A percentile compares a stretch with the other conserved stretches of the same genome.
phyloP scores from a whole-genome alignment of 2,888 invertebrate species.

The Hemistola chrysoprasaria region DNA sequence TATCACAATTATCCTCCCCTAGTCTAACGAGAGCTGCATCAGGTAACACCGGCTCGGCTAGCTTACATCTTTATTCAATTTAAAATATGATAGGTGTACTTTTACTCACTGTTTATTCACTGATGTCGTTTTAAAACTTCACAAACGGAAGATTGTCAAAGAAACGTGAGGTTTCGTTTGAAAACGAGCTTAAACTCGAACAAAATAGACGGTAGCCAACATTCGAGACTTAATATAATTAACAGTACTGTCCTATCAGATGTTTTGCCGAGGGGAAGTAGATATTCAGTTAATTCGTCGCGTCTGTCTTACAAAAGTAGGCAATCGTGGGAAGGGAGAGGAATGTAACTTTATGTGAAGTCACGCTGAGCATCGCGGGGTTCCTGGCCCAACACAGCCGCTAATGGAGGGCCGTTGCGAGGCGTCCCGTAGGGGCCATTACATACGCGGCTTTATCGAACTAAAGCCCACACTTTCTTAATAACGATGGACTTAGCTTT shows the following conservation, averaged over 20 bases:
- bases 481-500: conserved; percentile 54
- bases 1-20: conserved; percentile 69
- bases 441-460: conserved; percentile 63
- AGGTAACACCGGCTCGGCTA: too few species aligned
- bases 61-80: conserved; percentile 35
- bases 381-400: conserved; percentile 55
- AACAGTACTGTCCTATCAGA: conserved; percentile 31
- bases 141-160: conserved; percentile 17
- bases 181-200: conserved; percentile 7
- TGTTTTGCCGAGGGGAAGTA: conserved; percentile 27
- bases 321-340: conserved; percentile 37
- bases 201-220: conserved; percentile 26
- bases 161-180: conserved; percentile 10
- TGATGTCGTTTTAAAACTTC: conserved; percentile 11
- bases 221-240: conserved; percentile 29
- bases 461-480: conserved; percentile 59
- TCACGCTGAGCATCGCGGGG: conserved; percentile 68
- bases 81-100: conserved; percentile 6
- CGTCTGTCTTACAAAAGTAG: conserved; percentile 43
- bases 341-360: conserved; percentile 34
- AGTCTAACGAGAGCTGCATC: conserved; percentile 54
- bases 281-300: conserved; percentile 47
- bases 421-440: conserved; percentile 57
- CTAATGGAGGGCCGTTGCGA: conserved; percentile 59
- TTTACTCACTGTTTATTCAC: too few species aligned